Percentiles rank a stretch among this genome's conserved stretches.
Conservation (phyloP, 53 echinoderm and acorn worm species). For the Paracentrotus lividus region DNA sequence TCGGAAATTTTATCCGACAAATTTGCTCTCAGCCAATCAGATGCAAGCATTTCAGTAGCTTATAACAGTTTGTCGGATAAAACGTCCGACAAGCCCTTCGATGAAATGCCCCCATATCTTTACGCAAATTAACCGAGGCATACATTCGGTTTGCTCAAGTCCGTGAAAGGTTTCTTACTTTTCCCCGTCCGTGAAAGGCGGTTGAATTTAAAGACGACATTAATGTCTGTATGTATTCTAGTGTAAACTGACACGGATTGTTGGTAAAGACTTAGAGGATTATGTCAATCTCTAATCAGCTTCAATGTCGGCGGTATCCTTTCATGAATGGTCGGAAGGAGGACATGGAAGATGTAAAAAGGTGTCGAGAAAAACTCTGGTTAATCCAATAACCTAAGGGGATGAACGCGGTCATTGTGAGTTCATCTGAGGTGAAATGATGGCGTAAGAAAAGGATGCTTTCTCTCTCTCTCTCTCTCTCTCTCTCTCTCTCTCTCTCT, state of each 20-base stretch:
- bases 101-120: no score
- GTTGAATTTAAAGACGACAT: slow-evolving; percentile 28
- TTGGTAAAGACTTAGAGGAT: not conserved
- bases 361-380: not conserved
- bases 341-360: not conserved
- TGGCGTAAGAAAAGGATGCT: not conserved
- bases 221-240: not conserved
- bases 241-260: no score
- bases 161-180: no score
- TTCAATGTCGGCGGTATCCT: slow-evolving; percentile 2
- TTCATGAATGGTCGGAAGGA: slow-evolving; percentile 44
- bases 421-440: slow-evolving; percentile 28
- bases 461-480: not conserved
- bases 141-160: no score
- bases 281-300: slow-evolving; percentile 21
- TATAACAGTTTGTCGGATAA: no score
- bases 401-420: not conserved
- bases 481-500: not conserved
- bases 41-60: no score
- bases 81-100: no score
- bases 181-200: not conserved
- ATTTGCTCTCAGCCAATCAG: no score
- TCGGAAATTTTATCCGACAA: no score
- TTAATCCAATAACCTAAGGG: slow-evolving; percentile 2
- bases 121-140: not conserved